Evolutionary conservation across 2,888 invertebrate genomes (phyloP).

Genomic region (Cordilura impudica): DNA sequence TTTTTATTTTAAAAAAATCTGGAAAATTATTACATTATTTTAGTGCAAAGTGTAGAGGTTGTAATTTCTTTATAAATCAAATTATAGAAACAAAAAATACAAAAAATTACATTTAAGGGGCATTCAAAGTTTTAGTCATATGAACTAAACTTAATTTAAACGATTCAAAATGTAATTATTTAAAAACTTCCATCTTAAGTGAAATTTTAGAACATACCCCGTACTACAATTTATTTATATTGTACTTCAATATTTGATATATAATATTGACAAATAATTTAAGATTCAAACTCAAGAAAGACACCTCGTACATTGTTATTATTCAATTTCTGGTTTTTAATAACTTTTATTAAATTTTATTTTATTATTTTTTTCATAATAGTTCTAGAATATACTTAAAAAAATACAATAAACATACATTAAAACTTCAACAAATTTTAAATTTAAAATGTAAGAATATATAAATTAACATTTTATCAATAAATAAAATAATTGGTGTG

Average conservation of each 20-base stretch:
- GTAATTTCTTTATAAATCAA: constrained; percentile 77
- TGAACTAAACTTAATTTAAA: neutral
- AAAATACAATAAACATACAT: constrained; percentile 2
- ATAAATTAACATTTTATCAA: constrained; percentile 30
- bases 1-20: constrained; percentile 42
- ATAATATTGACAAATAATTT: constrained; percentile 16
- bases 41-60: constrained; percentile 95
- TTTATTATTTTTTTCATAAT: constrained; percentile 7
- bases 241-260: neutral
- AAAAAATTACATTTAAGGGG: constrained; percentile 1
- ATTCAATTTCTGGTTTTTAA: constrained; percentile 8
- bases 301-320: constrained; percentile 50
- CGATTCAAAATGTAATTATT: too few relatives aligned
- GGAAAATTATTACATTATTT: constrained; percentile 86
- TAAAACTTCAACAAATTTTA: constrained; percentile 13
- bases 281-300: constrained; percentile 17
- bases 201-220: neutral
- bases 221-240: neutral
- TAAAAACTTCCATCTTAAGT: neutral
- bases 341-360: constrained; percentile 5
- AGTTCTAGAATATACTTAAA: constrained; percentile 12
- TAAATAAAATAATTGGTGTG: constrained; percentile 48
- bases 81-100: constrained; percentile 15
- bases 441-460: constrained; percentile 25
- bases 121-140: neutral